These are phyloP conservation scores for Branchipolynoe longqiensis DNA, from an alignment of 2,888 invertebrate genomes.

Conservation along the genomic window DNA sequence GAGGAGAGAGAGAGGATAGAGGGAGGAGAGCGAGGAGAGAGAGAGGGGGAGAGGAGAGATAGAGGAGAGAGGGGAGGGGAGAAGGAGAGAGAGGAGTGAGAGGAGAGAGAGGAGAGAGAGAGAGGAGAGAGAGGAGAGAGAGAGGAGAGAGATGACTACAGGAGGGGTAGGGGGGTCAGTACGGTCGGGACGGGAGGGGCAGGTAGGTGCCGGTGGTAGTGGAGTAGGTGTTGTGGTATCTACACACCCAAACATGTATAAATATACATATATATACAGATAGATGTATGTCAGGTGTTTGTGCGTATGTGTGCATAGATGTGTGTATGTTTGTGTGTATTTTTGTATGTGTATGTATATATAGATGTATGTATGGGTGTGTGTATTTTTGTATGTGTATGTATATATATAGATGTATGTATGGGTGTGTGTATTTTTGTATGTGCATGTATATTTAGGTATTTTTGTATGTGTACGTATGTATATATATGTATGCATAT, in stretches of 20 bases:
- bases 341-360: too few relatives aligned
- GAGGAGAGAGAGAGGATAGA: background rate
- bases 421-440: too few relatives aligned
- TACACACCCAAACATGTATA: background rate
- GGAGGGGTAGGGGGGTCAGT: background rate
- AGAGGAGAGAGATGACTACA: background rate
- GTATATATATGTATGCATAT: too few relatives aligned
- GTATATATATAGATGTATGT: too few relatives aligned
- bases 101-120: background rate
- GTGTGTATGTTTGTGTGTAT: too few relatives aligned
- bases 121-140: background rate
- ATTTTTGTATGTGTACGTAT: too few relatives aligned
- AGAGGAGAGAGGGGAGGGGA: background rate
- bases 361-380: too few relatives aligned
- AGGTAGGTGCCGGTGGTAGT: constrained; percentile 14
- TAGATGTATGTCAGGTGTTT: background rate
- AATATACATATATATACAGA: background rate
- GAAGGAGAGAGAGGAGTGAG: background rate
- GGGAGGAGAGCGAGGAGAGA: background rate
- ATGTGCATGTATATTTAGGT: too few relatives aligned
- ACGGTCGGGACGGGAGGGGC: constrained; percentile 17
- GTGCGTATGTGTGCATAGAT: background rate
- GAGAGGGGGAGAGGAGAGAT: background rate
- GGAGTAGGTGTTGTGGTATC: background rate
- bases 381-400: too few relatives aligned